Conservation (phyloP, 2,888 invertebrate species). For the Synanthedon formicaeformis region DNA sequence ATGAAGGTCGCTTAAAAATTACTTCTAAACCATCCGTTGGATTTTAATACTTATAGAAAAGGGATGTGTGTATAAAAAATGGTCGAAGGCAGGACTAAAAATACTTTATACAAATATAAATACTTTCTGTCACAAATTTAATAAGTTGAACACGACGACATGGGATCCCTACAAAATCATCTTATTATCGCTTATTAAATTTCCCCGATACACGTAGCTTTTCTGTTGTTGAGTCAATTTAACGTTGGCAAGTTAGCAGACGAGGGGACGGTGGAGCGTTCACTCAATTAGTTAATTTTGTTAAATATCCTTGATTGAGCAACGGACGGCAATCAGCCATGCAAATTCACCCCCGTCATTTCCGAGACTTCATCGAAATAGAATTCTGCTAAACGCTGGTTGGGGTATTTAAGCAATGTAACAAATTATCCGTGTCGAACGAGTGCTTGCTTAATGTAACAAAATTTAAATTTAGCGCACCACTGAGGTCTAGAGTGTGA, state of each 20-base stretch:
- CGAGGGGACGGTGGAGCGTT: slow-evolving; percentile 38
- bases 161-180: slow-evolving; percentile 25
- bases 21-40: too few species aligned
- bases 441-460: slow-evolving; percentile 7
- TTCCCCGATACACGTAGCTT: slow-evolving; percentile 43
- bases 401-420: slow-evolving; percentile 12
- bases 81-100: too few species aligned
- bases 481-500: background rate
- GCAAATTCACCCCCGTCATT: slow-evolving; percentile 55
- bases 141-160: slow-evolving; percentile 7
- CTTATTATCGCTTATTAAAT: slow-evolving; percentile 50
- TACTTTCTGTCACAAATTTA: too few species aligned
- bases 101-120: too few species aligned
- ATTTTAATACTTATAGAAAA: too few species aligned
- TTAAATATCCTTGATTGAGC: slow-evolving; percentile 70
- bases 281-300: slow-evolving; percentile 70
- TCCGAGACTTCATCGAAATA: slow-evolving; percentile 28
- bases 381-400: slow-evolving; percentile 30
- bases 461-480: background rate
- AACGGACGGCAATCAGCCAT: slow-evolving; percentile 68
- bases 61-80: too few species aligned
- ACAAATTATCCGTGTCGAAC: slow-evolving; percentile 23
- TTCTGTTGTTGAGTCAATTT: slow-evolving; percentile 48
- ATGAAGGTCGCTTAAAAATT: too few species aligned
- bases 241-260: slow-evolving; percentile 24